Conservation (phyloP, 64 coral and sea anemone species). For the Actinia tenebrosa region DNA sequence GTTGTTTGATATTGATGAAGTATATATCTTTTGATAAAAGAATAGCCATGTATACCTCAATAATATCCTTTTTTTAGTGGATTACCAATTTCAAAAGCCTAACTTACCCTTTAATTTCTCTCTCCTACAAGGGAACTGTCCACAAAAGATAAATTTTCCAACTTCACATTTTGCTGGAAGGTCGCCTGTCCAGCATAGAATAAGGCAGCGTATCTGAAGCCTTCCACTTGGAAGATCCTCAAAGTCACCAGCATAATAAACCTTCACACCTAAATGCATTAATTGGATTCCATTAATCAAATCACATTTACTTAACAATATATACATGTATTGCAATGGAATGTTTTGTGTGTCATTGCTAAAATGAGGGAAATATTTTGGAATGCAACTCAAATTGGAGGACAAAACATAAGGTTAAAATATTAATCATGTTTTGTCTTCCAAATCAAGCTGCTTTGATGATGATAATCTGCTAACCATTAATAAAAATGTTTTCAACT, state of each 20-base stretch:
- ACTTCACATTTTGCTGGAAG: constrained; percentile 46
- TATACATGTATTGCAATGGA: no score
- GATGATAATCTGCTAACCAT: not conserved
- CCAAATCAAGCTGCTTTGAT: no score
- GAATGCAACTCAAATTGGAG: no score
- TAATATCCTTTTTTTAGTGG: no score
- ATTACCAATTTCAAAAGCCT: no score
- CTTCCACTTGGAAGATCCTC: not conserved
- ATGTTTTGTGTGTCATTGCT: not conserved
- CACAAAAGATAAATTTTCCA: constrained; percentile 32
- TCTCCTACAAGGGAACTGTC: constrained; percentile 6
- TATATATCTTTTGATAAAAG: no score
- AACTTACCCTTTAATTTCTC: not conserved
- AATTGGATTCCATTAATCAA: no score
- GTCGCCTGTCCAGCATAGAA: constrained; percentile 40
- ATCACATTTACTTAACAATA: no score
- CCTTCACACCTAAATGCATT: not conserved
- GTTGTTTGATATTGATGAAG: no score
- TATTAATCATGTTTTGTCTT: no score
- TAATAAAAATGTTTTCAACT: not conserved
- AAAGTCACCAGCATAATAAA: constrained; percentile 21
- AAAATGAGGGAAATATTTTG: not conserved
- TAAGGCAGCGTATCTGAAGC: not conserved
- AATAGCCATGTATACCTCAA: no score
- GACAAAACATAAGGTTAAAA: no score